Evolutionary conservation across 2,888 invertebrate species (phyloP).

Genomic region (Bugulina stolonifera): DNA sequence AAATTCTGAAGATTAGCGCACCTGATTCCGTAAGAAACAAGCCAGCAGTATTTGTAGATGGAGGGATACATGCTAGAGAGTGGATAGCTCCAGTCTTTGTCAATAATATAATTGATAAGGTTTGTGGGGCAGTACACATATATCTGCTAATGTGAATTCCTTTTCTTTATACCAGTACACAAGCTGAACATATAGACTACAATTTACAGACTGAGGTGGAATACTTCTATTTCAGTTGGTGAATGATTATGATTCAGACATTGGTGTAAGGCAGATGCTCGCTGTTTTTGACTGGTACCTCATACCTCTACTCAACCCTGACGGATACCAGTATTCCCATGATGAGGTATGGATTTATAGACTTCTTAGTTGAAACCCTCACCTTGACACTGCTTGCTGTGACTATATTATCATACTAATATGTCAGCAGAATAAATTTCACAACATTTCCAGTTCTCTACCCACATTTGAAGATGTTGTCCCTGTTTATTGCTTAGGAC

Average conservation of each 20-base stretch:
- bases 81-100: constrained; percentile 16
- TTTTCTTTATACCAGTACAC: no score
- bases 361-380: no score
- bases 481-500: constrained; percentile 31
- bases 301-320: constrained; percentile 9
- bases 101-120: constrained; percentile 17
- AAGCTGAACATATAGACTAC: no score
- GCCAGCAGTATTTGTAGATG: constrained; percentile 22
- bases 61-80: constrained; percentile 20
- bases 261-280: neutral
- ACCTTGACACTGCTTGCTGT: no score
- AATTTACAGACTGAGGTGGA: no score
- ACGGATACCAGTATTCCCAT: constrained; percentile 22
- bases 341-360: neutral
- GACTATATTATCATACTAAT: no score
- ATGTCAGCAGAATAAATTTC: no score
- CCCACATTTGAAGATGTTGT: no score
- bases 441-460: no score
- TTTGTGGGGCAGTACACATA: neutral
- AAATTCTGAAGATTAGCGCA: neutral
- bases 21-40: neutral
- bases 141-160: no score
- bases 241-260: neutral
- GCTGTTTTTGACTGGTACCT: constrained; percentile 8
- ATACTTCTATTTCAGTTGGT: no score